Evolutionary conservation across 92 coral and sea anemone species (phyloP).

Genomic region (Epizoanthus rinbou): DNA sequence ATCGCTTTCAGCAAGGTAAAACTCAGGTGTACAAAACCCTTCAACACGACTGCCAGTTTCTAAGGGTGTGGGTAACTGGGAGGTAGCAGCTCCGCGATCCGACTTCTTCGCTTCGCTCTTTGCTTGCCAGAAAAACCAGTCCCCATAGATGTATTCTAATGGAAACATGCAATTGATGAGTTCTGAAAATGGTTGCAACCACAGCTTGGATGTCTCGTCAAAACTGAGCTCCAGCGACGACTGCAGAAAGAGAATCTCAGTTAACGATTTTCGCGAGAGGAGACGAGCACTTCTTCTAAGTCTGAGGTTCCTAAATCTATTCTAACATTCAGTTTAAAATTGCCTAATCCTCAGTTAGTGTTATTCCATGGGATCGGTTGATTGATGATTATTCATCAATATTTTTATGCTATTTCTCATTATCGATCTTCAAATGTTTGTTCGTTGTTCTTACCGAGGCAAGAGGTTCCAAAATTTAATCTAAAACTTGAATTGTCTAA

Average conservation of each 20-base stretch:
- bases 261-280: background rate
- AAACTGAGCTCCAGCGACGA: constrained; percentile 17
- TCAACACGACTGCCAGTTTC: constrained; percentile 70
- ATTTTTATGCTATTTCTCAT: too few species aligned
- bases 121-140: constrained; percentile 67
- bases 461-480: too few species aligned
- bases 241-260: background rate
- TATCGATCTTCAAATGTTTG: too few species aligned
- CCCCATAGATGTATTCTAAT: constrained; percentile 70
- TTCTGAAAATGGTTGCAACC: constrained; percentile 67
- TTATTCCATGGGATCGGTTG: too few species aligned
- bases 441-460: too few species aligned
- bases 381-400: too few species aligned
- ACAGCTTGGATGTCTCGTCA: constrained; percentile 61
- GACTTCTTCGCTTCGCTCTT: constrained; percentile 25
- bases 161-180: constrained; percentile 75
- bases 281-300: too few species aligned
- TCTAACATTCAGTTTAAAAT: too few species aligned
- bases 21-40: constrained; percentile 73
- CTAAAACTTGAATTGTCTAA: too few species aligned
- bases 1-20: constrained; percentile 48
- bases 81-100: constrained; percentile 43
- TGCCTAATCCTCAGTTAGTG: too few species aligned
- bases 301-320: too few species aligned
- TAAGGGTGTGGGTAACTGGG: constrained; percentile 14